Evolutionary conservation across 2,113 vertebrate genomes (phyloP).

Genomic region (Ptyas mucosa): DNA sequence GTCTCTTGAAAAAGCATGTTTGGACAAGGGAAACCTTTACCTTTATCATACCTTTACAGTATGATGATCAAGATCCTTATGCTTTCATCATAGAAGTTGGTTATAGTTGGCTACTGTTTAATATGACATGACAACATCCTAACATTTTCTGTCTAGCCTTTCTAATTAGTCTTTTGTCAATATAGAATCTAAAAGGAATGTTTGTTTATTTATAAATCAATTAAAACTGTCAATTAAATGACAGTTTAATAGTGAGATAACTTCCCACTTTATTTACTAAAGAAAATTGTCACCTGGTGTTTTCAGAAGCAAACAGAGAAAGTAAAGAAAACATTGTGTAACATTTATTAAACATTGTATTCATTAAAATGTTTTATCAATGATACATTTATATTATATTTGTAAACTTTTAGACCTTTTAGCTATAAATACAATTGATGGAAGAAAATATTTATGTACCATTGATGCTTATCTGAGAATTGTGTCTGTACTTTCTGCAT

Average conservation of each 20-base stretch:
- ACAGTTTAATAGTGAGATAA: neutral
- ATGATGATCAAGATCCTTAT: neutral
- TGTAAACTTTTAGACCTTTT: neutral
- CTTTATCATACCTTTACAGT: neutral
- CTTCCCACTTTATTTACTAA: neutral
- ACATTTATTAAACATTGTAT: neutral
- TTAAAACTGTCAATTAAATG: too few relatives aligned
- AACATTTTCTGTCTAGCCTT: neutral
- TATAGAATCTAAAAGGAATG: neutral
- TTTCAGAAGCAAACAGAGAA: neutral
- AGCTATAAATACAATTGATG: neutral
- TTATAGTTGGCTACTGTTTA: neutral
- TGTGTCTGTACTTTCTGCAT: neutral
- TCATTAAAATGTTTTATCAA: neutral
- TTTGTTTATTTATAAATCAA: neutral
- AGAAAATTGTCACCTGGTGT: neutral
- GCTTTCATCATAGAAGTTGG: neutral
- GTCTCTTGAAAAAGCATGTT: too few relatives aligned
- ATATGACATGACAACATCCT: neutral
- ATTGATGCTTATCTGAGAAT: neutral
- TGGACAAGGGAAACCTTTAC: neutral
- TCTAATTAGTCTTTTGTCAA: neutral
- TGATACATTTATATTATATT: neutral
- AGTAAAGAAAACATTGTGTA: neutral
- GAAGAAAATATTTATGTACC: neutral